Conservation (phyloP, 1,140 invertebrate genomes). For the Campoletis sonorensis region DNA sequence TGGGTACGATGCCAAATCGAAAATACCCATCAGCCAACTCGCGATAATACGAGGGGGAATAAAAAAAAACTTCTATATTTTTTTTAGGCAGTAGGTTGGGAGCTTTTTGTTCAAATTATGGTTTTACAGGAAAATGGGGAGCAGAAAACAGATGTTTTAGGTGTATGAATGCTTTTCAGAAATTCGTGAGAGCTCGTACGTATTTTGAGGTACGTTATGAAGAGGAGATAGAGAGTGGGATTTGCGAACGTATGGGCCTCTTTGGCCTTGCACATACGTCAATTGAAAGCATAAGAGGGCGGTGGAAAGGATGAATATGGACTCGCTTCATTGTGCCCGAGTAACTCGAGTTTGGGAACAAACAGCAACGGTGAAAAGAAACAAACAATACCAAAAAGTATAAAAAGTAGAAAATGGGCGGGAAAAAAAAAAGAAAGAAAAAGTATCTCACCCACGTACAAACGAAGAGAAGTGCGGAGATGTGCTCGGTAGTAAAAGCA, state of each 20-base stretch:
- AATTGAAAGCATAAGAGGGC: conserved; percentile 14
- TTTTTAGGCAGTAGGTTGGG: not conserved
- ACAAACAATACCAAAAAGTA: conserved; percentile 18
- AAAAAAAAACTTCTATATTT: not conserved
- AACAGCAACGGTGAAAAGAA: conserved; percentile 6
- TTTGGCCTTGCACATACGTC: conserved; percentile 16
- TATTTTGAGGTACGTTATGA: conserved; percentile 6
- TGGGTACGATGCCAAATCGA: not conserved
- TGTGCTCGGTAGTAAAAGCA: conserved; percentile 1
- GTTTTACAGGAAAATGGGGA: conserved; percentile 15
- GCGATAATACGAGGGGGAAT: conserved; percentile 22
- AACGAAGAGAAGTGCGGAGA: not conserved
- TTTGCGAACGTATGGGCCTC: not conserved
- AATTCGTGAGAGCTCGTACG: not conserved
- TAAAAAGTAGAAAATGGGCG: conserved; percentile 23
- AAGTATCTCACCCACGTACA: conserved; percentile 13
- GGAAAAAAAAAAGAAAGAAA: conserved; percentile 26
- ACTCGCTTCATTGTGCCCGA: conserved; percentile 17
- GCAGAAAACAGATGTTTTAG: not conserved
- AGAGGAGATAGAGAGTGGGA: not conserved
- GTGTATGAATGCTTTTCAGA: not conserved
- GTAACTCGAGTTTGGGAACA: conserved; percentile 31
- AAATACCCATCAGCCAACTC: conserved; percentile 21
- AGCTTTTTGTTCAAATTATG: conserved; percentile 2
- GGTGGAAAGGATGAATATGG: not conserved